phyloP scores from a whole-genome alignment of 2,113 vertebrate genomes.

The Gobiocypris rarus region DNA sequence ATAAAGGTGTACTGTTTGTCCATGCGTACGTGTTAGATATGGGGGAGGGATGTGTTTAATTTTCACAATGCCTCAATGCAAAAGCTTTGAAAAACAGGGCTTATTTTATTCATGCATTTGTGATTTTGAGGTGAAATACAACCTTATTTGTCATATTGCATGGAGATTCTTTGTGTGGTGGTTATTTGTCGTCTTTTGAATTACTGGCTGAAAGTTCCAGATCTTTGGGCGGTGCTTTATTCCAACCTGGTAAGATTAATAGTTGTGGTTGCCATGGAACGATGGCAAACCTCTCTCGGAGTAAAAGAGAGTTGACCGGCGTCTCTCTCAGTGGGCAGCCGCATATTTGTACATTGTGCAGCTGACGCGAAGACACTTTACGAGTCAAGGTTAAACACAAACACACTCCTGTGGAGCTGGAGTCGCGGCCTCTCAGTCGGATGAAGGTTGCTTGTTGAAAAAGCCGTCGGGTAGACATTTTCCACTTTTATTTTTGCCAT shows the following conservation, averaged over 20 bases:
- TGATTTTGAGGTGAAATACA: neutral
- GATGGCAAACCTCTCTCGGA: slow-evolving; percentile 23
- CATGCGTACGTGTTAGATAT: neutral
- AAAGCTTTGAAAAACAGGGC: neutral
- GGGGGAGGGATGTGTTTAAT: neutral
- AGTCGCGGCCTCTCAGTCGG: neutral
- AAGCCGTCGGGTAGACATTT: slow-evolving; percentile 16
- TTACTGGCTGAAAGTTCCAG: neutral
- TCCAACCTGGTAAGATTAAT: slow-evolving; percentile 31
- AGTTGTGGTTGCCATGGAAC: slow-evolving; percentile 47
- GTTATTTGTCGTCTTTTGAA: neutral
- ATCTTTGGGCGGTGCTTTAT: neutral
- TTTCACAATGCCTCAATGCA: neutral
- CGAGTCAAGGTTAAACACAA: slow-evolving; percentile 44
- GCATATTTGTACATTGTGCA: slow-evolving; percentile 23
- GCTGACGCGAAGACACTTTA: slow-evolving; percentile 9
- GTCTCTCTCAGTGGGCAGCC: slow-evolving; percentile 34
- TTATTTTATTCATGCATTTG: neutral
- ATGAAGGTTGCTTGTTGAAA: slow-evolving; percentile 1
- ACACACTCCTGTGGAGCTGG: slow-evolving; percentile 8
- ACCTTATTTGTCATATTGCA: neutral
- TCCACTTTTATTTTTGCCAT: neutral
- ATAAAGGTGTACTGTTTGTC: neutral
- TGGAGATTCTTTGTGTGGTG: neutral
- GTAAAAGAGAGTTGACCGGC: neutral